A percentile compares a stretch with the other conserved stretches of the same genome.
These are phyloP conservation scores for Glomeris marginata DNA, from an alignment of 2,888 invertebrate species.

Conservation along the genomic window DNA sequence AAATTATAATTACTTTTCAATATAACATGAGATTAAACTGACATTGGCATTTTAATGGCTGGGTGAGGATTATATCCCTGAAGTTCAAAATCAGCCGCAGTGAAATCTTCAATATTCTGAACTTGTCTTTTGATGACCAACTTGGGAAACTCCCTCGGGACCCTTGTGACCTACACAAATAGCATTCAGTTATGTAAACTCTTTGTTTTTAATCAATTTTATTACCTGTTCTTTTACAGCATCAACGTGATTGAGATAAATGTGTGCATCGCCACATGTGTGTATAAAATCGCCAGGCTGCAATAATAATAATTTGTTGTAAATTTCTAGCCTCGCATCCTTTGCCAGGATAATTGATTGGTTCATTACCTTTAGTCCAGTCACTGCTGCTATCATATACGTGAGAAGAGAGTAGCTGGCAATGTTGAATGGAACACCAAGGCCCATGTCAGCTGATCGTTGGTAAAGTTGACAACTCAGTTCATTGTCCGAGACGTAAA, in stretches of 20 bases:
- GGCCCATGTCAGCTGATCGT: conserved; percentile 83
- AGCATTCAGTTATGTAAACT: background rate
- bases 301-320: conserved; percentile 16
- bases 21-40: conserved; percentile 43
- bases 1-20: too few species aligned
- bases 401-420: conserved; percentile 90
- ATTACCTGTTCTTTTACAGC: conserved; percentile 57
- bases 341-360: too few species aligned
- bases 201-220: background rate
- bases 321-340: background rate
- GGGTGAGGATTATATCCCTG: conserved; percentile 72
- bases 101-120: conserved; percentile 68
- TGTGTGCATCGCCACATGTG: conserved; percentile 87
- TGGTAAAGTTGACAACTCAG: conserved; percentile 88
- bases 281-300: conserved; percentile 88
- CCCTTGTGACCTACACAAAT: conserved; percentile 41
- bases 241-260: conserved; percentile 79
- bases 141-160: conserved; percentile 67
- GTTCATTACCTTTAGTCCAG: conserved; percentile 62
- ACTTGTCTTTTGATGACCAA: conserved; percentile 55
- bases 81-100: conserved; percentile 66
- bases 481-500: conserved; percentile 67
- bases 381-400: conserved; percentile 90
- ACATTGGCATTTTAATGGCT: conserved; percentile 86
- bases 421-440: conserved; percentile 98